Conservation (phyloP, 2,888 invertebrate species). For the Agrochola lychnidis region DNA sequence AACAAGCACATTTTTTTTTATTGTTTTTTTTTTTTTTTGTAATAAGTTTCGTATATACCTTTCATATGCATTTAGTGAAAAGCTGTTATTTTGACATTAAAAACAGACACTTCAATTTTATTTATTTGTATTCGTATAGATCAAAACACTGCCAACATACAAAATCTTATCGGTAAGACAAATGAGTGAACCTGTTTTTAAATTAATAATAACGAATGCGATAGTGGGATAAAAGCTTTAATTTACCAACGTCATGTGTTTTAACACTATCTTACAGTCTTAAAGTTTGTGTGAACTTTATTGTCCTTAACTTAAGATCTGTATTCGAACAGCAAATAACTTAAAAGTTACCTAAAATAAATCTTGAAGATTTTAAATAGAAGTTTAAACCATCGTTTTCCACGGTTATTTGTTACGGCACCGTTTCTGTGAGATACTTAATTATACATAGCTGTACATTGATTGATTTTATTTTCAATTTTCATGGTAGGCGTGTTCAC, state of each 20-base stretch:
- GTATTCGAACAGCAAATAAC: not conserved
- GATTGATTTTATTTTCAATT: not conserved
- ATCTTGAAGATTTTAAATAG: not conserved
- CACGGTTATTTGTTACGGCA: constrained; percentile 11
- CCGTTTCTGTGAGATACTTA: not conserved
- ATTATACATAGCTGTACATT: too few relatives aligned
- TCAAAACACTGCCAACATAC: not conserved
- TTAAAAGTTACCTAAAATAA: not conserved
- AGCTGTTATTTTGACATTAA: too few relatives aligned
- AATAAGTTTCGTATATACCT: too few relatives aligned
- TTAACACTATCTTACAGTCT: not conserved
- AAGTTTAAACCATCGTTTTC: constrained; percentile 1
- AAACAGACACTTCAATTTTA: too few relatives aligned
- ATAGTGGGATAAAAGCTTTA: constrained; percentile 24
- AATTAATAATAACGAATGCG: constrained; percentile 10
- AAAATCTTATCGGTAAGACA: constrained; percentile 24
- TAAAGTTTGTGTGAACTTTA: not conserved
- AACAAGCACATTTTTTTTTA: too few relatives aligned
- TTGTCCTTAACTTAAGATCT: accelerated
- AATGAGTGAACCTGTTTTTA: constrained; percentile 17
- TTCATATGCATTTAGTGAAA: too few relatives aligned
- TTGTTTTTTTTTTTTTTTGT: too few relatives aligned
- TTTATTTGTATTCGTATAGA: too few relatives aligned
- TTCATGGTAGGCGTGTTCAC: not conserved
- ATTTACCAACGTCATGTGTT: constrained; percentile 11